These are phyloP conservation scores for Mastomys coucha DNA, from an alignment of 2,113 vertebrate genomes.

Conservation along the genomic window DNA sequence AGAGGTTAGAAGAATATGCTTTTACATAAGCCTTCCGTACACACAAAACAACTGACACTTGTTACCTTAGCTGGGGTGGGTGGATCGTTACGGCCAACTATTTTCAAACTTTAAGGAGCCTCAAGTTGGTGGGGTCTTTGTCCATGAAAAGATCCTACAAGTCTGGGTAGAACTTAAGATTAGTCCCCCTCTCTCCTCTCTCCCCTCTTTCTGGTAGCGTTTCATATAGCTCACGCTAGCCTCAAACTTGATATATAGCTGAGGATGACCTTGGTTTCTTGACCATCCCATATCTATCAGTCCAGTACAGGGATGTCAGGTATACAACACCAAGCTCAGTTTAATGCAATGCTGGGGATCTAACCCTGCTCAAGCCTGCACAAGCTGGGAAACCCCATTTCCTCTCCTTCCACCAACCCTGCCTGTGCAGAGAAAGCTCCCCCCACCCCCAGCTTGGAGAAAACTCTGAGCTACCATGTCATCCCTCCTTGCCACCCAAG, in stretches of 20 bases:
- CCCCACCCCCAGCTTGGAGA: no score
- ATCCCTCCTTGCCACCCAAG: no score
- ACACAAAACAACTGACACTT: background rate
- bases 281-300: no score
- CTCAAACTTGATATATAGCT: background rate
- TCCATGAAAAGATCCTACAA: background rate
- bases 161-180: background rate
- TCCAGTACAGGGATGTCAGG: background rate
- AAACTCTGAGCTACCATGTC: no score
- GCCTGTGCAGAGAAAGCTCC: no score
- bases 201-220: background rate
- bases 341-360: rapidly evolving
- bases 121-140: background rate
- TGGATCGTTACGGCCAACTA: no score
- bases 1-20: background rate
- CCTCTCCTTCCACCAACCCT: no score
- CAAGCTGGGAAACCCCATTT: no score
- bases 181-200: background rate
- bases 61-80: background rate
- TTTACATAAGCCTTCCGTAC: conserved; percentile 6
- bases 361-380: no score
- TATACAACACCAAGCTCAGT: background rate
- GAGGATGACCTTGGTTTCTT: background rate
- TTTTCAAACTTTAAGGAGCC: background rate
- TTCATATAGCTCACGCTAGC: background rate